These are phyloP conservation scores for Elysia chlorotica DNA, from an alignment of 1,140 invertebrate species.

Conservation along the genomic window DNA sequence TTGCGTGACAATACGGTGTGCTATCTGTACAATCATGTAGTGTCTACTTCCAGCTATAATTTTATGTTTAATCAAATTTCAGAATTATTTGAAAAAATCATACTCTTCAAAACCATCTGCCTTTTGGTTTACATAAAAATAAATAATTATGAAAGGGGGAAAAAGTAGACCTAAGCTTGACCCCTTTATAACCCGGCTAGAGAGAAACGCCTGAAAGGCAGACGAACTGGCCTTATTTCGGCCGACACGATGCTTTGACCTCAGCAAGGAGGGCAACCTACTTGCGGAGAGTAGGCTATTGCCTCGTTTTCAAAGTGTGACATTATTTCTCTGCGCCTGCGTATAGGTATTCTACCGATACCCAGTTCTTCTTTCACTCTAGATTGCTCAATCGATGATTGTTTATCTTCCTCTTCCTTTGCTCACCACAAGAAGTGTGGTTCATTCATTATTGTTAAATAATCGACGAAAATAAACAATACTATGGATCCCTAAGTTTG, in stretches of 20 bases:
- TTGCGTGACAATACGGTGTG: too few relatives aligned
- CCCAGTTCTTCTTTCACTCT: neutral
- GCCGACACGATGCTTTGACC: neutral
- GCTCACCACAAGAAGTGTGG: neutral
- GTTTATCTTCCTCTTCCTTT: neutral
- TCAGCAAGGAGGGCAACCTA: too few relatives aligned
- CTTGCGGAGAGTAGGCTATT: too few relatives aligned
- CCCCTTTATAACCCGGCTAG: neutral
- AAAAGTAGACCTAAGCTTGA: too few relatives aligned
- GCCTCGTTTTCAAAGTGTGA: conserved; percentile 14
- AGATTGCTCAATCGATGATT: conserved; percentile 1
- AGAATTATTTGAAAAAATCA: too few relatives aligned
- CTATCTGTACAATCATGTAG: too few relatives aligned
- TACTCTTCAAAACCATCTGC: too few relatives aligned
- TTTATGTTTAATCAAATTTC: too few relatives aligned
- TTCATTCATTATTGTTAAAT: neutral
- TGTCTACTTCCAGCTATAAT: too few relatives aligned
- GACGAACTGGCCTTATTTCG: neutral
- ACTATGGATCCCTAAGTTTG: neutral
- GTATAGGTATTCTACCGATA: neutral
- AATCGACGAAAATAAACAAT: neutral
- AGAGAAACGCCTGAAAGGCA: neutral
- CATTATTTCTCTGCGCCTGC: conserved; percentile 8
- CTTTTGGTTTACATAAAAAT: too few relatives aligned
- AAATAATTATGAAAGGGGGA: too few relatives aligned